Base-by-base conservation (phyloP, 2,888 invertebrate genomes). In the Hybos culiciformis region DNA sequence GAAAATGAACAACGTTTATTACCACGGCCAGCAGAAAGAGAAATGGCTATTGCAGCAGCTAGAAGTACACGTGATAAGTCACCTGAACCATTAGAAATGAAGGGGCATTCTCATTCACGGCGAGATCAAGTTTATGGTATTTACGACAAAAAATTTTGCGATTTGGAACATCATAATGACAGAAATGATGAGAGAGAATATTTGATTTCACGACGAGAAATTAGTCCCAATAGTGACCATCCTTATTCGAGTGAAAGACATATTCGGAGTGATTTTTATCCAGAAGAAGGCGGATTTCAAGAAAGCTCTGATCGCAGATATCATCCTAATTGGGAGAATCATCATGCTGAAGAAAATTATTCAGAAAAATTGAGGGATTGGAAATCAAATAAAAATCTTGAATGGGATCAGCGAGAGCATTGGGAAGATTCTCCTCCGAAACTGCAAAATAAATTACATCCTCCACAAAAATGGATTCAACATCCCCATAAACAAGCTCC, bases 21-120 rank as follows among this genome's bases (percentile, higher is more conserved):
- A 21, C 77, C 78, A 1, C 66, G 77, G 40, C 74, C 76, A 12
- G 74, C 77, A 46, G 79, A 80, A 53, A 68, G 81, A 6, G 66
- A 80, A 41, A 68, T 75, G 43, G 75, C 75, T 15, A 65, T 76
- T 43, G 70, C 74, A 17, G 70, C 71, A 26, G 72, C 71, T 46
- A 54, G 62, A 4, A 59, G 56, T 19, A 59, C 62, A 24, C 54
- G 65, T 0, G 66, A 66, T 29, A 59, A 62, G 1, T 63, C 64
- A 0, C 46, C 63, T 24, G 63, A 63, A 23, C 24, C 42, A 2
- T 36, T 44, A 14, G 50, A 50, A 26, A 46, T 46, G 1, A 31
- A 43, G 19, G 34, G 24, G 3, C 39, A 39, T 37, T 31, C 43
- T 5, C 48, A 48, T 45, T 26, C 26, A 20, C 29, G 39, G 24